A percentile compares a stretch with the other conserved stretches of the same genome.
These are phyloP conservation scores for Podarcis lilfordi DNA, from an alignment of 2,797 vertebrate species.

Conservation along the genomic window DNA sequence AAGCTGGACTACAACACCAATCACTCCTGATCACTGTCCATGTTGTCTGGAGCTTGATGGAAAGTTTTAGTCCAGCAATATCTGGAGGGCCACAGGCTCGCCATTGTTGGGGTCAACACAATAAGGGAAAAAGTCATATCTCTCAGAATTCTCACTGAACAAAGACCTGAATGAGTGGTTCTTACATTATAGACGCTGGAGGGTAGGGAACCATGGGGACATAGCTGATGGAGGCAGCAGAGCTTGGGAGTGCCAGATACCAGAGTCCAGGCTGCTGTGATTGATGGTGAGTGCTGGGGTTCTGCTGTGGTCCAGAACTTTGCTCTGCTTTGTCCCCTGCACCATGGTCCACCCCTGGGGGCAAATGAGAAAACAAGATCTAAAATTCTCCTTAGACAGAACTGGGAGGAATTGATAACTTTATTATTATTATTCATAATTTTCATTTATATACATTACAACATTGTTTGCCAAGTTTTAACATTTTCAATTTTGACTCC, in stretches of 20 bases:
- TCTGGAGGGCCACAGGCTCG: too few relatives aligned
- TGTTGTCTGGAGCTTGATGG: too few relatives aligned
- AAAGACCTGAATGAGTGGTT: not conserved
- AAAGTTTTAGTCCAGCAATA: too few relatives aligned
- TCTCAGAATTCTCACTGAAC: rapidly evolving
- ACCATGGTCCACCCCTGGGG: not conserved
- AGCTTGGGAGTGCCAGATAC: constrained; percentile 58
- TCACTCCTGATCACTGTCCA: too few relatives aligned
- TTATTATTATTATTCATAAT: too few relatives aligned
- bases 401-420: not conserved
- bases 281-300: not conserved
- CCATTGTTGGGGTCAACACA: too few relatives aligned
- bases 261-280: constrained; percentile 51
- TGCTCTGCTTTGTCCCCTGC: rapidly evolving
- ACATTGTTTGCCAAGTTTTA: too few relatives aligned
- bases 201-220: constrained; percentile 74
- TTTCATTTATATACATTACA: too few relatives aligned
- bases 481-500: too few relatives aligned
- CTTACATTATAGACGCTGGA: constrained; percentile 79
- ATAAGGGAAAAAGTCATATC: not conserved
- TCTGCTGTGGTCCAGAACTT: not conserved
- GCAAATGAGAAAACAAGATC: not conserved
- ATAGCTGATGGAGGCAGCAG: constrained; percentile 60
- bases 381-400: not conserved
- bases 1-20: too few relatives aligned